phyloP scores from a whole-genome alignment of 2,113 vertebrate species.

The Naja naja region DNA sequence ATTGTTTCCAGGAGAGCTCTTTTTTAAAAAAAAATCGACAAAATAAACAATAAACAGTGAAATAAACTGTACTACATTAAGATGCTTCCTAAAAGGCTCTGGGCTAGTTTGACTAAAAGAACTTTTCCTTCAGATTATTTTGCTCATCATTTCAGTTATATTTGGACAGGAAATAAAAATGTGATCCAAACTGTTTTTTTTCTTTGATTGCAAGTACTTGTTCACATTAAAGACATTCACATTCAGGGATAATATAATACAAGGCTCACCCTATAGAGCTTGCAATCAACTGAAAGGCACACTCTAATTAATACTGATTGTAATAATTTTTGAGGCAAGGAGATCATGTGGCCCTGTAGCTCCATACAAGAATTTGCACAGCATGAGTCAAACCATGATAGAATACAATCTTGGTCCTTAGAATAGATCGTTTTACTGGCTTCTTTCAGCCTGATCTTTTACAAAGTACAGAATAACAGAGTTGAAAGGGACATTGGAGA shows the following conservation, averaged over 20 bases:
- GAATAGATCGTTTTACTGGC: neutral
- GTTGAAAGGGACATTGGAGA: neutral
- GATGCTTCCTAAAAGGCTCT: neutral
- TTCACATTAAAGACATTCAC: neutral
- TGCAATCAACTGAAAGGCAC: neutral
- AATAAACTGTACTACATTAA: neutral
- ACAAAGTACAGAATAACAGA: neutral
- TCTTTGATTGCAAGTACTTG: neutral
- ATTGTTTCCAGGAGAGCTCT: neutral
- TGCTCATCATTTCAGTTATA: neutral
- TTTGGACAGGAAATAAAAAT: neutral
- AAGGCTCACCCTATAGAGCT: neutral
- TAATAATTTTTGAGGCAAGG: neutral
- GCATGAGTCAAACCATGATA: neutral
- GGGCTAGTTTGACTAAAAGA: neutral
- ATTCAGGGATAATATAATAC: neutral
- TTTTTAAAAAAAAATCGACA: neutral
- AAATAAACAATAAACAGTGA: neutral
- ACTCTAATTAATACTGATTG: constrained; percentile 18
- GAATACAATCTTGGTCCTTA: neutral
- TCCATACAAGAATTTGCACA: neutral
- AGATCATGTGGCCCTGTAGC: neutral
- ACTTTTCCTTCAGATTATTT: neutral
- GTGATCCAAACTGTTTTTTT: neutral
- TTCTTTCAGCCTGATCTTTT: constrained; percentile 2